These are phyloP conservation scores for Nipponia nippon DNA, from an alignment of 2,113 vertebrate species.

Conservation along the genomic window DNA sequence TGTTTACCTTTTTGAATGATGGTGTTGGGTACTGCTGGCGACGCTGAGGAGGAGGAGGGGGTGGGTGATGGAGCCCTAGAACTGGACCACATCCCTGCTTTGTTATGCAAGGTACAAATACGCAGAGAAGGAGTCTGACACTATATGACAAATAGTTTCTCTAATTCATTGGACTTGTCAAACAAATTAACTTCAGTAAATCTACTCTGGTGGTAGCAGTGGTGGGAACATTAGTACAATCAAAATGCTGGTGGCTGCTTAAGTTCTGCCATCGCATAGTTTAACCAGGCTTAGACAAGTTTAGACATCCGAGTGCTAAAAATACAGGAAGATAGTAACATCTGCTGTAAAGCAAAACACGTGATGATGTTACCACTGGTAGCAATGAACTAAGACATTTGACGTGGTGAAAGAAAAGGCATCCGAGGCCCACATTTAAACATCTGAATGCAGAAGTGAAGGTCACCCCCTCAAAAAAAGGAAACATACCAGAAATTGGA, in stretches of 20 bases:
- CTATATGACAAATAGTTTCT: conserved; percentile 46
- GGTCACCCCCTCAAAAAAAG: background rate
- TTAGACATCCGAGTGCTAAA: conserved; percentile 37
- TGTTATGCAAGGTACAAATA: conserved; percentile 38
- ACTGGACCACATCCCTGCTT: background rate
- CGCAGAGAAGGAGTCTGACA: conserved; percentile 3
- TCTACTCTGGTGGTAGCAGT: background rate
- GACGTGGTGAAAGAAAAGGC: background rate
- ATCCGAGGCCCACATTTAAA: background rate
- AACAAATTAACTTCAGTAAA: conserved; percentile 55
- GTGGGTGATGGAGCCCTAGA: conserved; percentile 39
- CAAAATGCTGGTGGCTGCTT: conserved; percentile 21
- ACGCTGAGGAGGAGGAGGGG: conserved; percentile 27
- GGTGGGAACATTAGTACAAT: background rate
- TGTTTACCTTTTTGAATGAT: conserved; percentile 59
- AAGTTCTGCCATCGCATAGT: conserved; percentile 30
- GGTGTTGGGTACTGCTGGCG: conserved; percentile 56
- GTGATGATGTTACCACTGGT: background rate
- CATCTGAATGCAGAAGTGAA: background rate
- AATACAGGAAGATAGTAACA: conserved; percentile 36
- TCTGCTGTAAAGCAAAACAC: conserved; percentile 20
- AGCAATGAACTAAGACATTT: conserved; percentile 12
- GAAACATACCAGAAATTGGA: background rate
- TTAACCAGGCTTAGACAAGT: conserved; percentile 45
- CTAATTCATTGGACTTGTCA: conserved; percentile 55